Percentiles rank a stretch among this genome's conserved stretches.
Evolutionary conservation across 2,888 invertebrate species (phyloP).

Genomic region (Junonia oenone): DNA sequence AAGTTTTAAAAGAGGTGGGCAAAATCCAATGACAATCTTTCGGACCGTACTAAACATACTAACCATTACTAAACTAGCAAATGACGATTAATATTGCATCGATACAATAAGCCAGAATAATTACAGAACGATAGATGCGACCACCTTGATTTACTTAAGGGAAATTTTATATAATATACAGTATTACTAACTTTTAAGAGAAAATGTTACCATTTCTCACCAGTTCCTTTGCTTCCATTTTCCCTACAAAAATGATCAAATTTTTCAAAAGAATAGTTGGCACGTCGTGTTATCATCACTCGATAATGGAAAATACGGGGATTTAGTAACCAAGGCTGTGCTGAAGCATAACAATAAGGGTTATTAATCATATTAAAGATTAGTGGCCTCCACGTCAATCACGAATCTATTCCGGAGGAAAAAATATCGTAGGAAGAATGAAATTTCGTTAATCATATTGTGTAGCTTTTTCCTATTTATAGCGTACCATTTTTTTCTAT

Average conservation of each 20-base stretch:
- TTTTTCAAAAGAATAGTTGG: not conserved
- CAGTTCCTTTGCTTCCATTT: not conserved
- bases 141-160: not conserved
- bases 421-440: slow-evolving; percentile 10
- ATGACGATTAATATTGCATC: too few relatives aligned
- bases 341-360: slow-evolving; percentile 22
- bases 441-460: slow-evolving; percentile 1
- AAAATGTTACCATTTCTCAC: not conserved
- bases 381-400: slow-evolving; percentile 28
- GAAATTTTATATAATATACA: not conserved
- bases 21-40: too few relatives aligned
- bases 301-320: not conserved
- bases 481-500: not conserved
- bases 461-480: not conserved
- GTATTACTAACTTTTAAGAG: not conserved
- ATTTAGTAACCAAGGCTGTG: not conserved
- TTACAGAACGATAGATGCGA: not conserved
- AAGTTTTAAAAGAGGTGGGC: too few relatives aligned
- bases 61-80: too few relatives aligned
- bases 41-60: too few relatives aligned
- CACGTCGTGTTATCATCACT: not conserved
- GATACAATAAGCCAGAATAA: not conserved
- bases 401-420: slow-evolving; percentile 1
- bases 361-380: slow-evolving; percentile 28
- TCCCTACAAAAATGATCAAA: not conserved